A percentile compares a stretch with the other conserved stretches of the same genome.
These are phyloP conservation scores for Hirtodrosophila histrioides DNA, from an alignment of 2,888 invertebrate genomes.

Conservation along the genomic window DNA sequence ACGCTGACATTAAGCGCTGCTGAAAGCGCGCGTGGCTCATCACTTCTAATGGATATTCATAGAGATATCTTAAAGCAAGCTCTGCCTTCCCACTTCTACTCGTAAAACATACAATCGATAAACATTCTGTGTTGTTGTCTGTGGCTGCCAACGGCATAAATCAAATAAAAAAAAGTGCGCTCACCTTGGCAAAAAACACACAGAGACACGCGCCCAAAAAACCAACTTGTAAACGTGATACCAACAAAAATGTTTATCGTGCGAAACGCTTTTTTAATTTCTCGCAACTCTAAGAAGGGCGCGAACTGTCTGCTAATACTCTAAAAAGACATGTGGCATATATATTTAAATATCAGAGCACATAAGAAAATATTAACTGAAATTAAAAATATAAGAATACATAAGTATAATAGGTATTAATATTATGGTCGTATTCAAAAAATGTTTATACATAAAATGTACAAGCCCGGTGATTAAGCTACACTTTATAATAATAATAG, in stretches of 20 bases:
- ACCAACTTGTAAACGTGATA: slow-evolving; percentile 38
- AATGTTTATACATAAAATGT: too few relatives aligned
- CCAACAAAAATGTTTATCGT: slow-evolving; percentile 21
- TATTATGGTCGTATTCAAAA: too few relatives aligned
- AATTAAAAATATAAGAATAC: too few relatives aligned
- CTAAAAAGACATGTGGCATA: too few relatives aligned
- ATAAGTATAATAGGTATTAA: too few relatives aligned
- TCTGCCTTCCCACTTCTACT: neutral
- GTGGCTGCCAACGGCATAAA: slow-evolving; percentile 53
- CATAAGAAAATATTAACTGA: too few relatives aligned
- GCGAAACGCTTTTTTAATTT: slow-evolving; percentile 6
- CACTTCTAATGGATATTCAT: slow-evolving; percentile 57
- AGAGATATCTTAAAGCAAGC: slow-evolving; percentile 48
- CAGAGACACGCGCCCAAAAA: slow-evolving; percentile 23
- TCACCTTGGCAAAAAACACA: slow-evolving; percentile 40
- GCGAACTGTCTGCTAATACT: too few relatives aligned
- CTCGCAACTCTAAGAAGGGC: too few relatives aligned
- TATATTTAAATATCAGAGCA: too few relatives aligned
- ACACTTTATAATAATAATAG: too few relatives aligned
- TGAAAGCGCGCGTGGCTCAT: slow-evolving; percentile 69
- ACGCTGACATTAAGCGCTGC: slow-evolving; percentile 64
- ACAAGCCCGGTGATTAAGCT: too few relatives aligned
- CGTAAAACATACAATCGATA: slow-evolving; percentile 38
- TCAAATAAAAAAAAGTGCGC: slow-evolving; percentile 51
- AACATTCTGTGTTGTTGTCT: slow-evolving; percentile 26